A percentile compares a stretch with the other conserved stretches of the same genome.
Conservation (phyloP, 1,140 invertebrate species). For the Calephelis nemesis region DNA sequence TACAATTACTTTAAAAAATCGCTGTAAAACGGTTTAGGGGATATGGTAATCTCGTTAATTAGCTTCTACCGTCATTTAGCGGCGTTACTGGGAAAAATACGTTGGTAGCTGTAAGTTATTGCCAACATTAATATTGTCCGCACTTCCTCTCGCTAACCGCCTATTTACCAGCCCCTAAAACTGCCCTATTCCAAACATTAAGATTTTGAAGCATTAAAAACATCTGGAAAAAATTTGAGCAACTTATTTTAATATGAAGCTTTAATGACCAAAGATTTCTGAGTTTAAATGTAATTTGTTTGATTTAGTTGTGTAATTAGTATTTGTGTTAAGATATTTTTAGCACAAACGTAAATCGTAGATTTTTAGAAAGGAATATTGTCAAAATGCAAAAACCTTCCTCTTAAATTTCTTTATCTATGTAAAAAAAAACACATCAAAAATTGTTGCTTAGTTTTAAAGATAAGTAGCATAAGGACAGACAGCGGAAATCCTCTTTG, state of each 20-base stretch:
- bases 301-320: neutral
- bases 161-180: slow-evolving; percentile 59
- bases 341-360: too few species aligned
- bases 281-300: slow-evolving; percentile 7
- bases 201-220: slow-evolving; percentile 34
- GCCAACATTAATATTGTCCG: slow-evolving; percentile 70
- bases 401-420: too few species aligned
- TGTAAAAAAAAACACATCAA: too few species aligned
- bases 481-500: too few species aligned
- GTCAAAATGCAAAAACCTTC: too few species aligned
- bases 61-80: slow-evolving; percentile 54
- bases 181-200: slow-evolving; percentile 30
- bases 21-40: slow-evolving; percentile 21
- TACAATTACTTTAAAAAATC: slow-evolving; percentile 13
- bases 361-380: too few species aligned
- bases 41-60: slow-evolving; percentile 69
- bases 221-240: slow-evolving; percentile 29
- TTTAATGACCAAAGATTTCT: slow-evolving; percentile 9
- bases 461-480: too few species aligned
- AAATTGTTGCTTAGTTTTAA: too few species aligned
- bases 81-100: slow-evolving; percentile 64
- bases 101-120: slow-evolving; percentile 63
- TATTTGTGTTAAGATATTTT: neutral
- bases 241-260: slow-evolving; percentile 19
- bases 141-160: slow-evolving; percentile 60